phyloP scores from a whole-genome alignment of 2,888 invertebrate genomes.

The Bugula neritina region DNA sequence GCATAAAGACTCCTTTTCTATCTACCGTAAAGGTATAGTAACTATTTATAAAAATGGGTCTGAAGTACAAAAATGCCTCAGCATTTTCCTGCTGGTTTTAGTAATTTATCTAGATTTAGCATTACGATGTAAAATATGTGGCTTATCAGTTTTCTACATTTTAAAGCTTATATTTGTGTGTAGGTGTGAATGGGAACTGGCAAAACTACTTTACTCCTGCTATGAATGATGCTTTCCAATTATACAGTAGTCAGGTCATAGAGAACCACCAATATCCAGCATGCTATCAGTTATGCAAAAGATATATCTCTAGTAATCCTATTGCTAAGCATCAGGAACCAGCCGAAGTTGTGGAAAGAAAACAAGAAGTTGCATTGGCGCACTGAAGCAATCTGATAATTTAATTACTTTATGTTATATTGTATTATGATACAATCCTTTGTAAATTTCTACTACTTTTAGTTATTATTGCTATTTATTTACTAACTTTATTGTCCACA shows the following conservation, averaged over 20 bases:
- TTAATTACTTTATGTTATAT: too few relatives aligned
- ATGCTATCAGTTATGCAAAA: background rate
- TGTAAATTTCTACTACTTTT: too few relatives aligned
- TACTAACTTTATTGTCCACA: too few relatives aligned
- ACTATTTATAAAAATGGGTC: background rate
- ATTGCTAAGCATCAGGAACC: background rate
- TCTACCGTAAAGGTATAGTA: slow-evolving; percentile 4
- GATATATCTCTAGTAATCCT: background rate
- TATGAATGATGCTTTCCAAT: background rate
- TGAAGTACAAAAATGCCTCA: too few relatives aligned
- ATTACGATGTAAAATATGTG: too few relatives aligned
- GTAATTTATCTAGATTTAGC: too few relatives aligned
- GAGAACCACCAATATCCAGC: background rate
- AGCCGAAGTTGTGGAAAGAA: background rate
- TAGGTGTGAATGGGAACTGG: slow-evolving; percentile 5
- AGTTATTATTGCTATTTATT: too few relatives aligned
- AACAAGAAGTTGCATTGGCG: slow-evolving; percentile 23
- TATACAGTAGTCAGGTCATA: background rate
- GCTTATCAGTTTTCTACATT: too few relatives aligned
- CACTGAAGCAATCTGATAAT: too few relatives aligned
- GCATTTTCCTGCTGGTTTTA: too few relatives aligned
- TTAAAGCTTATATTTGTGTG: too few relatives aligned
- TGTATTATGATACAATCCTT: too few relatives aligned
- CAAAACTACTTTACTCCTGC: slow-evolving; percentile 12
- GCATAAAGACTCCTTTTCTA: slow-evolving; percentile 19